Evolutionary conservation across 2,113 vertebrate genomes (phyloP).

Genomic region (pig (Sus scrofa)): DNA sequence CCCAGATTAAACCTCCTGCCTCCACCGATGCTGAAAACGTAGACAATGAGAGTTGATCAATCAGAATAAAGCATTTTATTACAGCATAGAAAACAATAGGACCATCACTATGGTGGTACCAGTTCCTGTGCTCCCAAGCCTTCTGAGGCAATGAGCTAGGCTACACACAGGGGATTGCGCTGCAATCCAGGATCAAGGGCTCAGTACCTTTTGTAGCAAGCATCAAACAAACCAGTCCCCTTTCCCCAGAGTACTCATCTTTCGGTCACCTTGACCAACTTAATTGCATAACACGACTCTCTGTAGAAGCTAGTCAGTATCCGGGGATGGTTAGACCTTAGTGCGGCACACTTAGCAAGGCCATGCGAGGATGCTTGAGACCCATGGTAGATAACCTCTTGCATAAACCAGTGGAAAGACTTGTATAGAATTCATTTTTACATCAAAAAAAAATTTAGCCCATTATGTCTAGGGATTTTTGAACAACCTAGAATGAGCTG

Average conservation of each 20-base stretch:
- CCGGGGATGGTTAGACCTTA: not conserved
- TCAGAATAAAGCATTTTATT: constrained; percentile 15
- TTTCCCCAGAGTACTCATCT: not conserved
- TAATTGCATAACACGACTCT: not conserved
- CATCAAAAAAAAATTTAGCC: not conserved
- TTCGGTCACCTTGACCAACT: not conserved
- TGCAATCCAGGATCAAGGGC: not conserved
- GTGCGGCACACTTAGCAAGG: not conserved
- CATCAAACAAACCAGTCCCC: not conserved
- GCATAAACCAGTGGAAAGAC: constrained; percentile 19
- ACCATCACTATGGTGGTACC: not conserved
- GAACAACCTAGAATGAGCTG: constrained; percentile 22
- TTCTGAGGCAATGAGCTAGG: not conserved
- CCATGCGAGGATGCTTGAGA: not conserved
- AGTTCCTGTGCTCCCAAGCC: not conserved
- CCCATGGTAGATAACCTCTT: not conserved
- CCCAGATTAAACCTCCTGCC: constrained; percentile 6
- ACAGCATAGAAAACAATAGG: not conserved
- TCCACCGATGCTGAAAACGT: not conserved
- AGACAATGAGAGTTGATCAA: not conserved
- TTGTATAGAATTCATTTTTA: constrained; percentile 30
- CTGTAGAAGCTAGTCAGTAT: not conserved
- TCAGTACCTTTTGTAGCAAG: not conserved
- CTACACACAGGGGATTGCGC: not conserved
- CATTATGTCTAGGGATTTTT: constrained; percentile 59